Evolutionary conservation across 2,888 invertebrate genomes (phyloP), one percentile per base, ranked within the genome.

Genomic region (Pyrgus malvae): DNA sequence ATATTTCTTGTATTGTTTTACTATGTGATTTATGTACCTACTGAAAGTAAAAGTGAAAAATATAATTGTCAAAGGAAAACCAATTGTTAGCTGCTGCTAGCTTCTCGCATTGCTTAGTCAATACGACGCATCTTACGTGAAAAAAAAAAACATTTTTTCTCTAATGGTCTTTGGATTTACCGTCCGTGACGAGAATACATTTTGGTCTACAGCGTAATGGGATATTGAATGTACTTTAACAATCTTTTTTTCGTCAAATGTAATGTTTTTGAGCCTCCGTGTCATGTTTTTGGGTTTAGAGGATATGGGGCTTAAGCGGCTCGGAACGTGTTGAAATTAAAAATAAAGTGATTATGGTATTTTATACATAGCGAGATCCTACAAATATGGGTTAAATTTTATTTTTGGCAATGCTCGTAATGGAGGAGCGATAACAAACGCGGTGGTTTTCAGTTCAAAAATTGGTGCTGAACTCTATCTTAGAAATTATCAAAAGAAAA

Each of bases 241-340:
- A 44, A 51, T 51, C 51, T 51, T 51, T 51, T 51, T 51, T 44
- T 14, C 51, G 50, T 51, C 51, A 51, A 37, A 27, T 21, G 35
- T 44, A 44, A 51, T 51, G 42, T 42, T 51, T 35, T 44, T 17
- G 16, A 9, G 23, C 35, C 35, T 46, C 23, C 46, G n/a, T 23
- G 12, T 9, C 45, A 33, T 46, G 31, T 42, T 46, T 23, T 23
- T 46, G 42, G 40, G 21, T 31, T 49, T 19, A 6, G 31, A 19
- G 31, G 23, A 29, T 48, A 9, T 31, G 7, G 11, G 33, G 46
- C 29, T 46, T 46, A 46, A 3, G 1, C 7, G 9, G 35, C 46
- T 46, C 35, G 33, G 14, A 16, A 27, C 40, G 40, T 16, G 37
- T 16, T 16, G 16, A 37, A 8, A 37, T 37, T 37, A 37, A 37